Base-by-base conservation (phyloP, 2,797 vertebrate species). In the Eutrigla gurnardus region DNA sequence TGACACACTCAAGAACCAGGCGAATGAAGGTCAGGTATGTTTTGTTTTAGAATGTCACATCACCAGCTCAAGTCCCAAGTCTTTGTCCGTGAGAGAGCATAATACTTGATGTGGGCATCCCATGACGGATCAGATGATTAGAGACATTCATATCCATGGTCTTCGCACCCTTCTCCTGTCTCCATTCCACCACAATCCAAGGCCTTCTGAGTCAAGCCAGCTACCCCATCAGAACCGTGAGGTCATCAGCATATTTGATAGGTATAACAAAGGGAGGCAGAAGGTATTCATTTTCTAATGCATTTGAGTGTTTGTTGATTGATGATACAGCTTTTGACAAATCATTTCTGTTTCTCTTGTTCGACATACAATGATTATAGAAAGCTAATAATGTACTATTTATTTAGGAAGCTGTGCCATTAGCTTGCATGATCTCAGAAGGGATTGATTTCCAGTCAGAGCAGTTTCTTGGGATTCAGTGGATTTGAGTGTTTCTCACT, bases 401-500 rank as follows among this genome's bases (percentile, higher is more conserved):
- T 37, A 65, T 54, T 72, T 7, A 17, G 3, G 45, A 47, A 45
- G 50, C 43, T 14, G 0, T 1, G 39, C 13, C 37, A 17, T 52
- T 64, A 42, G 36, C 71, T 58, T 65, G 17, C 33, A 64, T 49
- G 70, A 59, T 65, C 59, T n/a, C 49, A 52, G 40, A 75, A 53
- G 7, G 18, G n/a, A 64, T 7, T 67, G 60, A 77, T 78, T 47
- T 60, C 58, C 15, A 58, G 54, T 65, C 42, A 39, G 8, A 61
- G 46, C 49, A 62, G 42, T 67, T 66, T 54, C 32, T 39, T 58
- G 5, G 37, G 14, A 52, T 65, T 78, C n/a, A 40, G 43, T 25
- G 10, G 69, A 58, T 71, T 73, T 43, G n/a, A 80, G 46, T 18
- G 49, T 72, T 17, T 70, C 66, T 68, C 43, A 35, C 60, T 74